These are phyloP conservation scores for Stegana nigrithorax DNA, from an alignment of 2,888 invertebrate species.

Conservation along the genomic window DNA sequence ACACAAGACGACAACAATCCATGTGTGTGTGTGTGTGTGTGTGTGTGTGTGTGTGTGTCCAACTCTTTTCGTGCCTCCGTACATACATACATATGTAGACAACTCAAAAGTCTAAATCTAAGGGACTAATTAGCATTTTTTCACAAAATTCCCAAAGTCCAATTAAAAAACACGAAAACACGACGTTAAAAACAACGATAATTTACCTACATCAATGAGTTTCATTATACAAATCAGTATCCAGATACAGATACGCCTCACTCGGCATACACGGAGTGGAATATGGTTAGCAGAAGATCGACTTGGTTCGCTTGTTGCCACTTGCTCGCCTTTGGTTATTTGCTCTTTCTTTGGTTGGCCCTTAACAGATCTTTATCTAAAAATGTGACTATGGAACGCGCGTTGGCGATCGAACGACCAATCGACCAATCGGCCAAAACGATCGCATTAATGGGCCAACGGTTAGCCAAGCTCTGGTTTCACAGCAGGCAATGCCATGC, in stretches of 20 bases:
- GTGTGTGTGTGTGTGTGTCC: too few relatives aligned
- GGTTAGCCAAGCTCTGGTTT: constrained; percentile 53
- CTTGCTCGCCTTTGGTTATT: neutral
- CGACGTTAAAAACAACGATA: constrained; percentile 64
- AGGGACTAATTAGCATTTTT: constrained; percentile 66
- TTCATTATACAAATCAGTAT: constrained; percentile 43
- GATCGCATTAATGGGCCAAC: neutral
- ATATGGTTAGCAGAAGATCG: constrained; percentile 15
- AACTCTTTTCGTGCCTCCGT: too few relatives aligned
- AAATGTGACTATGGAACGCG: constrained; percentile 44
- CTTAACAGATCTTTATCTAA: constrained; percentile 50
- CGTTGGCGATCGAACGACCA: constrained; percentile 12
- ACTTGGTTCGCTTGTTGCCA: neutral
- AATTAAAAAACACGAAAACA: constrained; percentile 66
- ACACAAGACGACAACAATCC: neutral
- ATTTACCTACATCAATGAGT: constrained; percentile 68
- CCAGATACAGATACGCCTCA: constrained; percentile 25
- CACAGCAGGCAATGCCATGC: constrained; percentile 48
- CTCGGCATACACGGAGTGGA: constrained; percentile 31
- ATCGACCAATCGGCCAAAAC: constrained; percentile 1
- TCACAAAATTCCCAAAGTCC: constrained; percentile 65
- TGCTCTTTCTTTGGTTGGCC: neutral
- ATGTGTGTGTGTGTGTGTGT: too few relatives aligned
- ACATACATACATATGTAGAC: too few relatives aligned
- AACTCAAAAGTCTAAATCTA: too few relatives aligned